Conservation (phyloP, 1,140 invertebrate species). For the Eriosoma lanigerum region DNA sequence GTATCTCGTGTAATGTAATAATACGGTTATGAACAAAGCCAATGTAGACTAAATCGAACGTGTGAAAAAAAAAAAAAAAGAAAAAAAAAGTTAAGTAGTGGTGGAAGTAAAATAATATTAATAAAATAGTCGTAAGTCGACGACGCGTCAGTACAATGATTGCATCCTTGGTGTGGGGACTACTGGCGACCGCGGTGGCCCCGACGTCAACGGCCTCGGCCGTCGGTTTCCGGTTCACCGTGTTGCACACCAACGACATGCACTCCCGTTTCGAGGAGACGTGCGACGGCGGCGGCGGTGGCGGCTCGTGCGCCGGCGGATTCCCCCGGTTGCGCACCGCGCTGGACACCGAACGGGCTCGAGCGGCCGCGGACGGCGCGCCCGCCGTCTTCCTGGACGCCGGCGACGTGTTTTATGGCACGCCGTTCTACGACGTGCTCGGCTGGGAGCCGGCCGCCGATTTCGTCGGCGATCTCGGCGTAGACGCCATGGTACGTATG, state of each 20-base stretch:
- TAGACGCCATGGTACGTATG: constrained; percentile 75
- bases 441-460: constrained; percentile 75
- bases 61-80: no score
- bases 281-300: background rate
- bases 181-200: background rate
- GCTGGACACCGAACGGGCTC: constrained; percentile 63
- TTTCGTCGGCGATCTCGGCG: constrained; percentile 75
- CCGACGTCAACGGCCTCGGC: no score
- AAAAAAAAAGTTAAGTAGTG: no score
- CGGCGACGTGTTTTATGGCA: constrained; percentile 90
- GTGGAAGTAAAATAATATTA: background rate
- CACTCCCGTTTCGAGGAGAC: constrained; percentile 83
- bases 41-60: no score
- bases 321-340: constrained; percentile 73
- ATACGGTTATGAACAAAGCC: no score
- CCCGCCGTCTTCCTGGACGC: constrained; percentile 76
- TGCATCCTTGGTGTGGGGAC: background rate
- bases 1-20: no score
- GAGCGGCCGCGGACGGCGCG: constrained; percentile 60
- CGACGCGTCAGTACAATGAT: background rate
- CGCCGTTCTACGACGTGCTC: constrained; percentile 77
- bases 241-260: constrained; percentile 89
- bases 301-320: constrained; percentile 63
- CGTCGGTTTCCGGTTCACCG: constrained; percentile 57
- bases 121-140: background rate